Evolutionary conservation across 2,797 vertebrate genomes (phyloP), one percentile per base, ranked within the genome.

Genomic region (Leptatherina wallacei): DNA sequence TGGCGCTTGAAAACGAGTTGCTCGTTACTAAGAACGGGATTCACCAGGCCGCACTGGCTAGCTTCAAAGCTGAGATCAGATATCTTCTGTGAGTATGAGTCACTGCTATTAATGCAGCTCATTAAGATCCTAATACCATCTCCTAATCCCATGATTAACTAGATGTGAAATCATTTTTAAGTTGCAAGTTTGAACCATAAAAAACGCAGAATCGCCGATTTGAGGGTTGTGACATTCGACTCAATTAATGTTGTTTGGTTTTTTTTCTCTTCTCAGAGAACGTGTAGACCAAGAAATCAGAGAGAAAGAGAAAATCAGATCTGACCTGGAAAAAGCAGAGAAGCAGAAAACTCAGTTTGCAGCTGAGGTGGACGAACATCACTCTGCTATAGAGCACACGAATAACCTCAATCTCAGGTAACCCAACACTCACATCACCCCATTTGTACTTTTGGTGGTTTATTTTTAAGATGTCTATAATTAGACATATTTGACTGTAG

Each of bases 1-100:
- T 95, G 72, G 97, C 97, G 0, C 92, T 99, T 1, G 98, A 99
- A 89, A 98, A 98, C 0, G 97, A 99, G 89, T 95, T 99, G 0
- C 85, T 98, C 0, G 87, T 94, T 59, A 95, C 96, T 54, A 98
- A 97, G 94, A 99, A 97, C 0, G 92, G 95, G 54, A 93, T 98
- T 59, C 96, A 98, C 85, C 96, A 96, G 77, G 98, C 96, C 0
- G 97, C 96, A 0, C 89, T 99, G 80, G 95, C 95, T 0, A 98
- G 97, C 91, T 99, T 98, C 88, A 99, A 96, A 89, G 93, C 92
- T 0, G 98, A 99, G 93, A 98, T 99, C 88, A 93, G 96, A 65
- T 91, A 97, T 82, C 92, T 98, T 59, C 73, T 97, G 98, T 99
- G 88, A 97, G 97, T 96, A 56, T 1, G 58, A 51, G 12, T 65